These are phyloP conservation scores for Zygaena filipendulae DNA, from an alignment of 2,888 invertebrate genomes.

Conservation along the genomic window DNA sequence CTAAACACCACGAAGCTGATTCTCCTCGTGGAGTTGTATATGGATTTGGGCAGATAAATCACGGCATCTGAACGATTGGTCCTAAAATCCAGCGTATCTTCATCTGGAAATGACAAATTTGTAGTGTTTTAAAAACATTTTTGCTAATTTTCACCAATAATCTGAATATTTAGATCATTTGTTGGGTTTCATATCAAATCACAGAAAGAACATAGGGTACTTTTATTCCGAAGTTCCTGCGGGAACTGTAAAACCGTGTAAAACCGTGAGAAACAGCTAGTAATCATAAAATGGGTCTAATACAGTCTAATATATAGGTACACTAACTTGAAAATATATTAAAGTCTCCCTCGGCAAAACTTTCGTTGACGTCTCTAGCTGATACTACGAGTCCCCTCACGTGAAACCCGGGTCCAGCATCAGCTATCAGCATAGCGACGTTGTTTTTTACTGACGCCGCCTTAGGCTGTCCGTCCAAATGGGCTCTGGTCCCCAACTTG, in stretches of 20 bases:
- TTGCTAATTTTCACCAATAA: no score
- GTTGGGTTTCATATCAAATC: no score
- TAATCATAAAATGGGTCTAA: no score
- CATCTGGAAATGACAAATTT: no score
- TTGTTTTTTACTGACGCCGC: slow-evolving; percentile 32
- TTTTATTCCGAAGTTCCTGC: no score
- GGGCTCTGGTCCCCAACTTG: slow-evolving; percentile 30
- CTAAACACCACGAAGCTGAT: slow-evolving; percentile 59
- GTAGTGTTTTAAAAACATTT: no score
- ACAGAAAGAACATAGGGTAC: no score
- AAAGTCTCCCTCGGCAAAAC: slow-evolving; percentile 36
- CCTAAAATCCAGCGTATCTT: no score
- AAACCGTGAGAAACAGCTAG: no score
- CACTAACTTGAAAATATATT: slow-evolving; percentile 37
- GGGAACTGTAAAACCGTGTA: no score
- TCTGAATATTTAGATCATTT: no score
- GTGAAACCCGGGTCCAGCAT: slow-evolving; percentile 31
- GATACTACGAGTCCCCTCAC: slow-evolving; percentile 42
- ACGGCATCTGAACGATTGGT: slow-evolving; percentile 46
- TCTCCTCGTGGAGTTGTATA: slow-evolving; percentile 29
- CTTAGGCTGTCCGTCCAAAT: slow-evolving; percentile 30
- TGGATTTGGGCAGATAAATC: slow-evolving; percentile 41
- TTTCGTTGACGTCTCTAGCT: slow-evolving; percentile 24
- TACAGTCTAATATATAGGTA: no score
- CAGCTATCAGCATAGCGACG: slow-evolving; percentile 43